Evolutionary conservation across 2,113 vertebrate genomes (phyloP), one percentile per base, ranked within the genome.

Genomic region (Albula glossodonta): DNA sequence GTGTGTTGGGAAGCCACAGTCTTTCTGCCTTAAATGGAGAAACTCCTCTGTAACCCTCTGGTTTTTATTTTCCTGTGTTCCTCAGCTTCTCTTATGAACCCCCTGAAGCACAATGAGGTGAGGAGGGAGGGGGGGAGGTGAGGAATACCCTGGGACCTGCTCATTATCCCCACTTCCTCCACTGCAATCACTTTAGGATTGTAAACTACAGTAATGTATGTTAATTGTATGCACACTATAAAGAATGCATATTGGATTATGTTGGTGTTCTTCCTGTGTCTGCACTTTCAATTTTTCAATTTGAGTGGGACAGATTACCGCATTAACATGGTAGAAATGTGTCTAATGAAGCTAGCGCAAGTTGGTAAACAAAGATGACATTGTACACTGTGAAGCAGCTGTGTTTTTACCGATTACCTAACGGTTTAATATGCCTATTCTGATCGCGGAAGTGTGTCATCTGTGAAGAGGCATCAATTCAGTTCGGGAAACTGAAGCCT

Each of bases 151-250:
- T 74, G 70, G n/a, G 60, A 66, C 15, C 60, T 74, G 70, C 70
- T 22, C 7, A 74, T 74, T 22, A 10, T 70, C 22, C 22, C 63
- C 63, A 70, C 8, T 5, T 66, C 7, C 70, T 31, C 2, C 10
- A n/a, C 70, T 74, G 70, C 70, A 74, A 31, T 74, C 70, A 31
- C 4, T 9, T 31, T 31, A 11, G 70, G n/a, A 74, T 10, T 74
- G 70, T 74, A 74, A 74, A 74, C 22, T 25, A 25, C n/a, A 31
- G 6, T 74, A n/a, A 31, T 74, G 70, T 31, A 74, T 74, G 70
- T 74, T 25, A 74, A 74, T 25, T 74, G 70, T 74, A 74, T 74
- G 70, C n/a, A 74, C 70, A 31, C 70, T 74, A 74, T 74, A 74
- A 74, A 74, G 9, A 66, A 66, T 66, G 22, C 60, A 11, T 74